Percentiles rank a stretch among this genome's conserved stretches.
Evolutionary conservation across 2,797 vertebrate species (phyloP).

Genomic region (Glossophaga mutica): DNA sequence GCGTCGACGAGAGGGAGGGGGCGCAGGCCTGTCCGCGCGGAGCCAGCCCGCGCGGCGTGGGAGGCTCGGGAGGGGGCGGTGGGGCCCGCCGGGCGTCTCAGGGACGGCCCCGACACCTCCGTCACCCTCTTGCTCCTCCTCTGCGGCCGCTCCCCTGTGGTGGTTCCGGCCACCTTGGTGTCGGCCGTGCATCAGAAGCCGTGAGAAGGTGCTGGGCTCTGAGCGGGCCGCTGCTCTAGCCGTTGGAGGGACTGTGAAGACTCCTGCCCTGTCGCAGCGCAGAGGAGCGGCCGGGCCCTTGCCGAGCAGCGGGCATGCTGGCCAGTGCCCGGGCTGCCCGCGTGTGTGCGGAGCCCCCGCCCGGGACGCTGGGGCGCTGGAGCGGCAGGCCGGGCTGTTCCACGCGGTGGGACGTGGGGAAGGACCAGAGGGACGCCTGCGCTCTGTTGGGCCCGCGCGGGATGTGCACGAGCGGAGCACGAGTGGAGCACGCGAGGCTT

Average conservation of each 20-base stretch:
- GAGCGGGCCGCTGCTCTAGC: neutral
- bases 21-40: neutral
- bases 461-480: neutral
- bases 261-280: neutral
- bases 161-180: neutral
- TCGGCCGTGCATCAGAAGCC: neutral
- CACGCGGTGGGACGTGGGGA: neutral
- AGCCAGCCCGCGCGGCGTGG: neutral
- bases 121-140: neutral
- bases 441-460: neutral
- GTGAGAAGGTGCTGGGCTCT: neutral
- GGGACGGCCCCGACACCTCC: neutral
- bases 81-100: neutral
- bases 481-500: neutral
- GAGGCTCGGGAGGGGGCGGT: neutral
- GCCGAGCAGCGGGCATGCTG: neutral
- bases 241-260: neutral
- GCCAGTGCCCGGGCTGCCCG: neutral
- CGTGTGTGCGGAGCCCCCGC: accelerated
- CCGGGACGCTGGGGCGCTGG: accelerated
- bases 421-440: neutral
- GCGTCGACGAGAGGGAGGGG: neutral
- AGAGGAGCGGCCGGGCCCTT: neutral
- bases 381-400: neutral
- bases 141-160: neutral